Base-by-base conservation (phyloP, 2,888 invertebrate species). In the Drosophila mulleri region DNA sequence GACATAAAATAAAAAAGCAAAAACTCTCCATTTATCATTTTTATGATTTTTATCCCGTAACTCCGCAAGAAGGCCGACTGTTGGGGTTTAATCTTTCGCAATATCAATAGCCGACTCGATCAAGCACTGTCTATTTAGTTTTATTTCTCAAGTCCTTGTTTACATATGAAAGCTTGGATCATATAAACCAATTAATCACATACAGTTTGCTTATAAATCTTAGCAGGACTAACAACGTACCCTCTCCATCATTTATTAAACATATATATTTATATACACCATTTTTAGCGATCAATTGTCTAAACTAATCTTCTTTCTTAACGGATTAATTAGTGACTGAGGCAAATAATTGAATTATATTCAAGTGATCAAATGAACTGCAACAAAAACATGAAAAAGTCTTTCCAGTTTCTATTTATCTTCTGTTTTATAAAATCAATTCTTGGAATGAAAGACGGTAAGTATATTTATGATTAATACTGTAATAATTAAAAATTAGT, bases 401-500 rank as follows among this genome's bases (percentile, higher is more conserved):
- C 58, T 59, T 37, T 79, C 32, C 42, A 58, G 54, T 20, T 85
- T 44, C 45, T 84, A 39, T 35, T 88, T 45, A 23, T 76, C 29
- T 56, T 78, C 39, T 68, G 68, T 66, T 69, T 85, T 39, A 52
- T 80, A 29, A 75, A 73, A 59, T 53, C 71, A 44, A 69, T 62
- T 67, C 37, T 58, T 35, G 85, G 83, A 62, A 81, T 81, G 45
- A 85, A 78, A 72, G 86, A 85, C 72, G 85, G 85, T 85, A 66
- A 77, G 85, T 16, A 29, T 6, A 29, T 12, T 11, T 16, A 1
- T n/a, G 1, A 8, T 11, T 29, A 5, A 32, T 29, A 2, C 8
- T 29, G 6, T 29, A 29, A 29, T 29, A 29, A 29, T 29, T 29
- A 29, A 8, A 29, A 29, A 29, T 29, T 29, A 29, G 8, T 29